A percentile compares a stretch with the other conserved stretches of the same genome.
Conservation (phyloP, 2,888 invertebrate genomes). For the Parnassius mnemosyne region DNA sequence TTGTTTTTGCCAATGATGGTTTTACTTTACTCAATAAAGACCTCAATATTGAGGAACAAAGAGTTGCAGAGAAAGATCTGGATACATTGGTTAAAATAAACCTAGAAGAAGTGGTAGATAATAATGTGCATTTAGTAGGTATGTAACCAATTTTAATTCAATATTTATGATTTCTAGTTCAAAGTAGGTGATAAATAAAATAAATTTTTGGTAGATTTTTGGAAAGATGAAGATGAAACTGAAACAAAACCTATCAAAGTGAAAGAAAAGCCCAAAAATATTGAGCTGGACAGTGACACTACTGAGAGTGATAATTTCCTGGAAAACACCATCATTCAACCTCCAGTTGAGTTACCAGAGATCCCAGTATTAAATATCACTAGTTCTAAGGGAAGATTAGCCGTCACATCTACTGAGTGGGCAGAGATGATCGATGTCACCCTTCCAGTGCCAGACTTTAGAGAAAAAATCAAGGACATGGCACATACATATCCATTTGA, state of each 20-base stretch:
- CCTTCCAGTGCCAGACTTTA: conserved; percentile 89
- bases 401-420: conserved; percentile 86
- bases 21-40: conserved; percentile 59
- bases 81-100: conserved; percentile 71
- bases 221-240: conserved; percentile 65
- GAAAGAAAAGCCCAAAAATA: conserved; percentile 31
- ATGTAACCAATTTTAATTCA: neutral
- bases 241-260: conserved; percentile 36
- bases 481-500: conserved; percentile 94
- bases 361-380: conserved; percentile 86
- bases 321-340: conserved; percentile 60
- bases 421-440: conserved; percentile 92
- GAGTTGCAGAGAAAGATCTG: conserved; percentile 42
- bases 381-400: conserved; percentile 61
- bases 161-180: neutral
- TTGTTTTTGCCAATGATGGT: conserved; percentile 80
- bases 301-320: conserved; percentile 61
- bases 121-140: conserved; percentile 82
- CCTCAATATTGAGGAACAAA: conserved; percentile 32
- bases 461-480: conserved; percentile 89
- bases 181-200: neutral
- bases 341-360: conserved; percentile 63
- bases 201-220: conserved; percentile 51
- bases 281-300: conserved; percentile 39
- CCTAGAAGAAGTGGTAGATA: conserved; percentile 81